Evolutionary conservation across 2,888 invertebrate genomes (phyloP).

Genomic region (Bembecia ichneumoniformis): DNA sequence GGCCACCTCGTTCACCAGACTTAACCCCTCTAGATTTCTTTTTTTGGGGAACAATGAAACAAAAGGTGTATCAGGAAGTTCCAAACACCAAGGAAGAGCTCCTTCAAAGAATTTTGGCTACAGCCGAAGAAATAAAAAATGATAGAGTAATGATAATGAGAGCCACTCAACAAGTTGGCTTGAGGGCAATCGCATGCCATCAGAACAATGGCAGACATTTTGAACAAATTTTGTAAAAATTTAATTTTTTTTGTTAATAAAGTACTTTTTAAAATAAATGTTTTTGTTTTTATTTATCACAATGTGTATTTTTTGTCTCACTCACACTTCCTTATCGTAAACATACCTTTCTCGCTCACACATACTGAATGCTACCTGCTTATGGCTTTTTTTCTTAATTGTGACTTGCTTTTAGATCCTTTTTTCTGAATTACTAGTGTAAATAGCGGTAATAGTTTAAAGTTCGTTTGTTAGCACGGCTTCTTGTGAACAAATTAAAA

Average conservation of each 20-base stretch:
- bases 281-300: no score
- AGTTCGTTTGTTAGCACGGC: no score
- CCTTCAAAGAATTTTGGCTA: constrained; percentile 3
- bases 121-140: constrained; percentile 3
- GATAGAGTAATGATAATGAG: constrained; percentile 3
- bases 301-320: no score
- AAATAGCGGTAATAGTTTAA: no score
- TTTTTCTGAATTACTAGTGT: no score
- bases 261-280: no score
- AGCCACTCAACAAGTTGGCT: constrained; percentile 2
- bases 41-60: constrained; percentile 9
- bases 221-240: background rate
- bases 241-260: background rate
- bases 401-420: no score
- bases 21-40: constrained; percentile 9
- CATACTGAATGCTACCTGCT: no score
- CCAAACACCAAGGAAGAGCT: constrained; percentile 7
- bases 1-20: constrained; percentile 10
- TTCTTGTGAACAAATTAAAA: no score
- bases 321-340: no score
- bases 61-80: constrained; percentile 2
- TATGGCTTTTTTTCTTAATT: no score
- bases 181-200: constrained; percentile 5
- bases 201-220: constrained; percentile 5
- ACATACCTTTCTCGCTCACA: no score